Evolutionary conservation across 1,140 invertebrate genomes (phyloP), one percentile per base, ranked within the genome.

Genomic region (Achroia grisella): DNA sequence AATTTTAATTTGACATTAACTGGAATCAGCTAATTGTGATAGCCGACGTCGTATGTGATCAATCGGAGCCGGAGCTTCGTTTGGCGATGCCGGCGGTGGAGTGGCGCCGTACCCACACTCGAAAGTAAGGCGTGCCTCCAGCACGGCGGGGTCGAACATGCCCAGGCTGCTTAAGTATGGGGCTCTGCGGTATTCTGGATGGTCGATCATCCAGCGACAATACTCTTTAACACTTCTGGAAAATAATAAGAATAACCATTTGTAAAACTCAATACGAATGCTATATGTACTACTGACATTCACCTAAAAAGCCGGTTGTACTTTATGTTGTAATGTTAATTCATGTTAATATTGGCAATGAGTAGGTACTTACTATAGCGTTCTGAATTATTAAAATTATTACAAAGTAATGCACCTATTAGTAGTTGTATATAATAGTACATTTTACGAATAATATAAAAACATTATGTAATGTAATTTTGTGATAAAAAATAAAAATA

Each of bases 121-220:
- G 15, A 80, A 63, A 4, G 71, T 80, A 0, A 71, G 57, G 13
- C 72, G 65, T 1, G 74, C 64, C n/a, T 86, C 65, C 11, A 87
- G 55, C 4, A 80, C 69, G 0, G 62, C 71, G 0, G 67, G 46
- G 39, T 84, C 74, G 46, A 87, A 84, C 69, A 86, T 73, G 10
- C 78, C 76, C 10, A 79, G 63, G 36, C 74, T 81, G 35, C 44
- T 74, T 10, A 88, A 61, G 50, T 86, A 88, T 1, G 72, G 73
- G 4, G 87, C 75, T 15, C 71, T 62, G 10, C 74, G 63, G 43
- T 79, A 49, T 34, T 87, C 78, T 0, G 83, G 85, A 49, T 88
- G 87, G 1, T 86, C 71, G 27, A 84, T 82, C 64, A 88, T 83
- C 86, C 86, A 88, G 17, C 82, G 73, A 40, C 87, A 88, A 45